Evolutionary conservation across 2,113 vertebrate species (phyloP), one percentile per base, ranked within the genome.

Genomic region (Ivindomyrus marchei): DNA sequence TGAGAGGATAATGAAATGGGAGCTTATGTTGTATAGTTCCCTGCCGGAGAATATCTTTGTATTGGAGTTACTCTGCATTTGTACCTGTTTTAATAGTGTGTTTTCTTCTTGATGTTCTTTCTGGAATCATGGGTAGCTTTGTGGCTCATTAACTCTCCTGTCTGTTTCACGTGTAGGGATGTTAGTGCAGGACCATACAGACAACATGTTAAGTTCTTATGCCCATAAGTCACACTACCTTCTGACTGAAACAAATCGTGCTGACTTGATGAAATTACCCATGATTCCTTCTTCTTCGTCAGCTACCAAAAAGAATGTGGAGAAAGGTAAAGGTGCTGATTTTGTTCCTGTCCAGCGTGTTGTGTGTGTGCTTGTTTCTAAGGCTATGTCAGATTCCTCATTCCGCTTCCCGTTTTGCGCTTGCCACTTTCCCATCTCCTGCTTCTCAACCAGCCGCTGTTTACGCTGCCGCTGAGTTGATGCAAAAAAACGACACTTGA

Each of bases 181-280:
- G 95, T 98, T 99, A 99, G 98, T 99, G 97, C 98, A 99, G 97
- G 98, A 99, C 95, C 97, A 97, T 97, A 98, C 98, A 98, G 98
- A 98, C 96, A 97, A 96, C 98, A 97, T 99, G 97, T 99, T 99
- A 98, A 99, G 98, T 98, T 99, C 98, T 94, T 99, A 99, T 99
- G 98, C 98, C 97, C 98, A 98, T 99, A 99, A 99, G 96, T 99
- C 98, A 97, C 98, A 99, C 98, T 99, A 99, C 97, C 98, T 99
- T 97, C 98, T 99, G 98, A 99, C 97, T 96, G 98, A 99, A 96
- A 99, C 98, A 99, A 99, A 99, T 97, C 97, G 98, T 98, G 98
- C 98, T 98, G 98, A 99, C 97, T 99, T 99, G 98, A 97, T 97
- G 97, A 99, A 99, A 99, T 99, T 99, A 99, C 98, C 98, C 98